Conservation (phyloP, 2,113 vertebrate species). For the Cottus gobio region DNA sequence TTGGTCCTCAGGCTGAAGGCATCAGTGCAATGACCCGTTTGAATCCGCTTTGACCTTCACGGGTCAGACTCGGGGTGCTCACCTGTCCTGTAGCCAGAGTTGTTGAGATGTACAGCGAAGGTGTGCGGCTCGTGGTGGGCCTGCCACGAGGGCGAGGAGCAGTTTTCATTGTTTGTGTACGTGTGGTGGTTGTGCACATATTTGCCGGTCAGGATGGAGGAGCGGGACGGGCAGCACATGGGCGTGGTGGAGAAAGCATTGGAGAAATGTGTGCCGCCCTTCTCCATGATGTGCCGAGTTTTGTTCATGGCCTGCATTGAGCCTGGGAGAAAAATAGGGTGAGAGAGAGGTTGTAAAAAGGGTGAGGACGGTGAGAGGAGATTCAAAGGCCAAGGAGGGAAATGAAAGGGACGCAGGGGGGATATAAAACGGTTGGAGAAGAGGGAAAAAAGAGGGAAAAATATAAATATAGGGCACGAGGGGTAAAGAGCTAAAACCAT, state of each 20-base stretch:
- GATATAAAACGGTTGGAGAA: conserved; percentile 30
- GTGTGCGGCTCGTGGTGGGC: conserved; percentile 93
- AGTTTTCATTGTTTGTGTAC: conserved; percentile 99
- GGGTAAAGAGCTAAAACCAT: conserved; percentile 11
- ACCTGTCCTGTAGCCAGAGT: conserved; percentile 97
- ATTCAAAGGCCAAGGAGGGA: conserved; percentile 40
- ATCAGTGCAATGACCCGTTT: not conserved
- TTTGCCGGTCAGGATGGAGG: conserved; percentile 96
- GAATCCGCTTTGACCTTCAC: not conserved
- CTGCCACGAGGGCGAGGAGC: conserved; percentile 97
- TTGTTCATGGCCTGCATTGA: conserved; percentile 99
- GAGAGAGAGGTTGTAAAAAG: not conserved
- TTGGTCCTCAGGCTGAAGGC: not conserved
- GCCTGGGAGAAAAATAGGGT: conserved; percentile 78
- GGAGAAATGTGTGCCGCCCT: conserved; percentile 93
- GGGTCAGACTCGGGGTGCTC: conserved; percentile 21
- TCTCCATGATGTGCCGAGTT: conserved; percentile 94
- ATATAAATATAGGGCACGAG: conserved; percentile 40
- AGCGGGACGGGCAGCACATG: conserved; percentile 98
- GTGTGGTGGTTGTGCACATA: conserved; percentile 99
- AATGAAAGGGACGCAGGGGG: conserved; percentile 26
- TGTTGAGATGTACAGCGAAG: conserved; percentile 95
- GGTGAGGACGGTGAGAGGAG: conserved; percentile 24
- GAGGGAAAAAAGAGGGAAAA: conserved; percentile 22
- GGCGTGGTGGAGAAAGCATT: conserved; percentile 98